Percentiles rank a stretch among this genome's conserved stretches.
These are phyloP conservation scores for Leptopilina drosophilae DNA, from an alignment of 2,888 invertebrate species.

Conservation along the genomic window DNA sequence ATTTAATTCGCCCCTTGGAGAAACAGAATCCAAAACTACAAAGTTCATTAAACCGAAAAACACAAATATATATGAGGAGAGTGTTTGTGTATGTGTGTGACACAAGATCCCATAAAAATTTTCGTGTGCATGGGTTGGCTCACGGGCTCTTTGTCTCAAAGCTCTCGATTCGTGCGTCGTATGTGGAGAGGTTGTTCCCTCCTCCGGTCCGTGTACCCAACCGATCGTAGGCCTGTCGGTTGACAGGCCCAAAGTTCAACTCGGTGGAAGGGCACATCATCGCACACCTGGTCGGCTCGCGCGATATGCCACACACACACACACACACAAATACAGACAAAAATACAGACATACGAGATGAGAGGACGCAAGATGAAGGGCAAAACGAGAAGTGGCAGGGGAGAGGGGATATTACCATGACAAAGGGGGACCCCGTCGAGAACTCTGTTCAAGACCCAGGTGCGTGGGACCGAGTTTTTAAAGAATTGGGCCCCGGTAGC, in stretches of 20 bases:
- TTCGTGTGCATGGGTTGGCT: not conserved
- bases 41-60: slow-evolving; percentile 39
- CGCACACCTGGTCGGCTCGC: slow-evolving; percentile 70
- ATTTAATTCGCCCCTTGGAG: slow-evolving; percentile 15
- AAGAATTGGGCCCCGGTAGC: slow-evolving; percentile 67
- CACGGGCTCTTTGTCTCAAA: slow-evolving; percentile 53
- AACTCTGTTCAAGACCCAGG: slow-evolving; percentile 68
- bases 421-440: slow-evolving; percentile 68
- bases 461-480: slow-evolving; percentile 72
- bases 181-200: slow-evolving; percentile 62
- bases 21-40: slow-evolving; percentile 28
- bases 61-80: not conserved
- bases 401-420: slow-evolving; percentile 67
- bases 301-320: slow-evolving; percentile 50
- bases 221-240: slow-evolving; percentile 61
- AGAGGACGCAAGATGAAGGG: slow-evolving; percentile 49
- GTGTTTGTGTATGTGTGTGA: not conserved
- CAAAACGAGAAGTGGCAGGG: slow-evolving; percentile 46
- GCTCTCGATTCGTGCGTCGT: slow-evolving; percentile 44
- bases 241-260: slow-evolving; percentile 65
- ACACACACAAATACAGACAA: not conserved
- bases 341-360: not conserved
- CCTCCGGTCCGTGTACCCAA: slow-evolving; percentile 59
- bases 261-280: slow-evolving; percentile 61
- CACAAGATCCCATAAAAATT: slow-evolving; percentile 28